A percentile compares a stretch with the other conserved stretches of the same genome.
phyloP scores from a whole-genome alignment of 1,140 invertebrate species.

The Ceratina japonica region DNA sequence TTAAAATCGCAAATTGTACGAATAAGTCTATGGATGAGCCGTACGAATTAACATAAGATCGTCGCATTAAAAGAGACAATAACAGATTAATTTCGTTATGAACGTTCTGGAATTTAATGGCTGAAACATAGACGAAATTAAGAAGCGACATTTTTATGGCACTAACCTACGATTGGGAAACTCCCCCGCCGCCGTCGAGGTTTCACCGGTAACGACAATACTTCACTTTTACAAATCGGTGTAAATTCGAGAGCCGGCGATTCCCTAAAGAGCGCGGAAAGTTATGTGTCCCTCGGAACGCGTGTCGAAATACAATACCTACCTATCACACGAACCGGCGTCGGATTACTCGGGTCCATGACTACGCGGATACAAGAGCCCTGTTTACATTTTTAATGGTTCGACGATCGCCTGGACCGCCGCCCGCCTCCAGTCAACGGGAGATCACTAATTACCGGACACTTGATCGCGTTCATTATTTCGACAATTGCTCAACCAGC shows the following conservation, averaged over 20 bases:
- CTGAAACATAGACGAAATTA: too few species aligned
- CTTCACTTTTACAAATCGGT: too few species aligned
- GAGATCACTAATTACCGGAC: too few species aligned
- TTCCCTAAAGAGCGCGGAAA: neutral
- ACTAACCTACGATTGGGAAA: too few species aligned
- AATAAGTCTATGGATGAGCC: neutral
- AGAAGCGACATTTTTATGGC: too few species aligned
- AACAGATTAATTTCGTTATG: too few species aligned
- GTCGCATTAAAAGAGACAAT: neutral
- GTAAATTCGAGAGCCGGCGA: neutral
- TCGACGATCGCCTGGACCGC: neutral
- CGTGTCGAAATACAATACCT: slow-evolving; percentile 33
- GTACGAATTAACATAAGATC: neutral
- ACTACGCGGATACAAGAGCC: neutral
- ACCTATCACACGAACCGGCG: neutral
- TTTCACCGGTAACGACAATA: too few species aligned
- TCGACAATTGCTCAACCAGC: too few species aligned
- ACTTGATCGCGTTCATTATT: too few species aligned
- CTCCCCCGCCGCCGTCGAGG: too few species aligned
- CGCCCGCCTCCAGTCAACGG: too few species aligned
- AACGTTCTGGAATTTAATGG: too few species aligned
- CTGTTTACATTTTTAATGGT: neutral
- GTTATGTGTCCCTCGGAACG: neutral
- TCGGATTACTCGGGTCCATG: slow-evolving; percentile 11
- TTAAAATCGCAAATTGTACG: slow-evolving; percentile 1